Evolutionary conservation across 2,888 invertebrate genomes (phyloP).

Genomic region (Parnassius mnemosyne): DNA sequence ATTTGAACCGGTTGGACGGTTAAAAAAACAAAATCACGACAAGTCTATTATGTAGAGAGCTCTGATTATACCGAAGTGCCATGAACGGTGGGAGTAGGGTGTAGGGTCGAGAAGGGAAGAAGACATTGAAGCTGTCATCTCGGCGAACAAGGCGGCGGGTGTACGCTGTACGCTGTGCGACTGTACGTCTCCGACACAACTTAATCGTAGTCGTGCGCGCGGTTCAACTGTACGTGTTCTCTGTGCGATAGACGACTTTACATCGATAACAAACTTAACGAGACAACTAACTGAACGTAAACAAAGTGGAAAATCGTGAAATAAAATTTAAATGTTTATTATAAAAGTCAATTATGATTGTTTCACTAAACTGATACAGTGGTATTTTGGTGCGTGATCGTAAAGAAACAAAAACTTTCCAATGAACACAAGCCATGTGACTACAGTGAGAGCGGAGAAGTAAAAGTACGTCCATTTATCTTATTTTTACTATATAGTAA

Average conservation of each 20-base stretch:
- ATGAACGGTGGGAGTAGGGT: conserved; percentile 41
- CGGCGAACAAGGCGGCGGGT: conserved; percentile 45
- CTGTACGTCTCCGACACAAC: conserved; percentile 37
- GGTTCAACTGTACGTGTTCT: conserved; percentile 39
- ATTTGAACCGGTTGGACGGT: conserved; percentile 51
- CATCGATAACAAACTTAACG: conserved; percentile 42
- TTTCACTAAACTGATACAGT: conserved; percentile 51
- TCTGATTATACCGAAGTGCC: conserved; percentile 41
- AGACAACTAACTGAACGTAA: conserved; percentile 25
- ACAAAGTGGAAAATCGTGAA: conserved; percentile 10
- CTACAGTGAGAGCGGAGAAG: conserved; percentile 53
- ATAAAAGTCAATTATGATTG: conserved; percentile 44
- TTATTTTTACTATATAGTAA: conserved; percentile 59
- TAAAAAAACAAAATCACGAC: conserved; percentile 67
- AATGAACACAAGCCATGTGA: conserved; percentile 73
- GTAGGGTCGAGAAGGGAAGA: conserved; percentile 49
- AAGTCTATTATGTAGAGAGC: conserved; percentile 60
- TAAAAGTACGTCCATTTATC: conserved; percentile 65
- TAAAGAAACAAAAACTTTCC: conserved; percentile 63
- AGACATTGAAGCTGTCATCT: conserved; percentile 67
- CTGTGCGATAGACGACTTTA: conserved; percentile 27
- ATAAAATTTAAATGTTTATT: conserved; percentile 36
- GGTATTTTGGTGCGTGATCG: conserved; percentile 57
- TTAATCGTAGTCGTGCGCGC: conserved; percentile 63
- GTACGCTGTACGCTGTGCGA: too few species aligned